phyloP scores from a whole-genome alignment of 2,797 vertebrate genomes.

The Rallus crepitans region DNA sequence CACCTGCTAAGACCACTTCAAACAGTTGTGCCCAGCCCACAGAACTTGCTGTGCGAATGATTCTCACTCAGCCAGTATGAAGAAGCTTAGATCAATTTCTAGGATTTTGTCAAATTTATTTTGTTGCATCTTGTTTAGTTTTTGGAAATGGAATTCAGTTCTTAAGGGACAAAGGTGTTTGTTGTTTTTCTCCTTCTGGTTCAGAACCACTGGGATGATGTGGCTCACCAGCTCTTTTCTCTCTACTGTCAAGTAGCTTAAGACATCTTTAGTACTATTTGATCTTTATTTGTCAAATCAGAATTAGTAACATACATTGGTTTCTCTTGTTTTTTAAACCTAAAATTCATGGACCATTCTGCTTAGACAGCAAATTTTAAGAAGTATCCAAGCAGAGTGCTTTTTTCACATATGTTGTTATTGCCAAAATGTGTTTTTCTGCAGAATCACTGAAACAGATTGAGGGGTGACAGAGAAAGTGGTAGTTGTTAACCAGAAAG shows the following conservation, averaged over 20 bases:
- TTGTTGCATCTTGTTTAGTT: neutral
- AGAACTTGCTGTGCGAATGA: neutral
- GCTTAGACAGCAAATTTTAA: neutral
- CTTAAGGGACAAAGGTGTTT: neutral
- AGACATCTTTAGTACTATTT: neutral
- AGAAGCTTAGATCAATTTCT: neutral
- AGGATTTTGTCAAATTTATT: neutral
- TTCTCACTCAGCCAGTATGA: neutral
- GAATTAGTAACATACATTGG: neutral
- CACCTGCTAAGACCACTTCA: neutral
- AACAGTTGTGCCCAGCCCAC: neutral
- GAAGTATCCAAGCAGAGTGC: neutral
- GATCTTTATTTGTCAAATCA: neutral
- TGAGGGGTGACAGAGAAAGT: too few species aligned
- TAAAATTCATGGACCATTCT: neutral
- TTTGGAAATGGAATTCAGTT: neutral
- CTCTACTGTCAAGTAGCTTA: neutral
- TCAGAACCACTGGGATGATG: neutral
- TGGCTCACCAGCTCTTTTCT: neutral
- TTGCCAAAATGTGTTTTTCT: neutral
- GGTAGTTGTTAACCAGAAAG: neutral
- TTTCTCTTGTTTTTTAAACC: neutral
- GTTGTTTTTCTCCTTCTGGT: neutral
- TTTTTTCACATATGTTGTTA: neutral
- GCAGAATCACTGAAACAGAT: neutral